Base-by-base conservation (phyloP, 2,888 invertebrate species). In the Mesochorus sp. region DNA sequence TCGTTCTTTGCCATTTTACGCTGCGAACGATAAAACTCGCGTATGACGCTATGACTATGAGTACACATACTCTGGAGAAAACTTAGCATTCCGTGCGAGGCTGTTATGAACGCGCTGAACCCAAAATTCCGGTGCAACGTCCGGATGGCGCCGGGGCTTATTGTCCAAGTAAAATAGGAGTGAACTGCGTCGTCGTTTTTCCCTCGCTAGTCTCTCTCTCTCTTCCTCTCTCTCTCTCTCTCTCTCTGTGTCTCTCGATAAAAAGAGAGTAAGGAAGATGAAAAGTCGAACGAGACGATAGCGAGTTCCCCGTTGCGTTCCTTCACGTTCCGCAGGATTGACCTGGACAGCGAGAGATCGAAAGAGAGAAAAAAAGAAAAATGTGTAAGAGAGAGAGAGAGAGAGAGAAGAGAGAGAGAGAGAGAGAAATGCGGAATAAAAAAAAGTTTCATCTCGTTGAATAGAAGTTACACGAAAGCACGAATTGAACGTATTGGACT, bases 121-220 rank as follows among this genome's bases (percentile, higher is more conserved):
- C 67, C 61, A 21, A 53, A 72, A 72, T 77, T 77, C 66, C 67
- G 49, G 72, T 62, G 61, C 53, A 77, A 67, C 61, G 67, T 67
- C 72, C 72, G 53, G 61, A 47, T 72, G 76, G 76, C 76, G 76
- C 67, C 76, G 72, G n/a, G n/a, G 76, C 37, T 77, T 72, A 77
- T 67, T 55, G 76, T 67, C 44, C 28, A 47, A 55, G 34, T 47
- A 57, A 68, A 51, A 37, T 31, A 59, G 12, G 24, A 59, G 39
- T 3, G 31, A 17, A 61, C 55, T 19, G 39, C 44, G 34, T 61
- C 12, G 53, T 75, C 28, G 37, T 42, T 24, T 61, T 26, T 10
- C 10, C 61, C 12, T 12, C 26, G 24, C 24, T 26, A 3, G 26
- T n/a, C n/a, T n/a, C n/a, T n/a, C n/a, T n/a, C n/a, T n/a, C n/a